phyloP scores from a whole-genome alignment of 2,113 vertebrate genomes.

The Gymnobelideus leadbeateri region DNA sequence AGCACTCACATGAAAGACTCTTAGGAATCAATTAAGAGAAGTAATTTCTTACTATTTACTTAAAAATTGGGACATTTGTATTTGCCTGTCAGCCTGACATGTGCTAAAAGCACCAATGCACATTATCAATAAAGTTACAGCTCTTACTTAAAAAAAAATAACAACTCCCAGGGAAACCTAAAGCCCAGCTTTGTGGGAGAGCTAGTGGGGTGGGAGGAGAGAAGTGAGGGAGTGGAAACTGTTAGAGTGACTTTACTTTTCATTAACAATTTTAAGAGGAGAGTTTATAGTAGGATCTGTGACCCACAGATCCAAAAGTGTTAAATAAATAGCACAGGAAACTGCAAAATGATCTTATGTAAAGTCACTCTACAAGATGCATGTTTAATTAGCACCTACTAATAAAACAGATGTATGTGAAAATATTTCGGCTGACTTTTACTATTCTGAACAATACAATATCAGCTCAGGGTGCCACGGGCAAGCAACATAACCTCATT shows the following conservation, averaged over 20 bases:
- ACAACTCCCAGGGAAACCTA: not conserved
- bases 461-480: constrained; percentile 65
- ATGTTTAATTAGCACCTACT: constrained; percentile 72
- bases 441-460: constrained; percentile 71
- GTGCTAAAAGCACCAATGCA: constrained; percentile 15
- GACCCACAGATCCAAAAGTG: constrained; percentile 63
- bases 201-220: not conserved
- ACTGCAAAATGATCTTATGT: constrained; percentile 71
- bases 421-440: constrained; percentile 63
- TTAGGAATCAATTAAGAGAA: constrained; percentile 31
- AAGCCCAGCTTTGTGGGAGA: not conserved
- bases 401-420: constrained; percentile 69
- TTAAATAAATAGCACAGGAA: constrained; percentile 74
- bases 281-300: constrained; percentile 64
- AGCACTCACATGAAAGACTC: not conserved
- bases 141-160: not conserved
- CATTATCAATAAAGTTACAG: constrained; percentile 51
- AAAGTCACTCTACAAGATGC: constrained; percentile 67
- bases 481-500: constrained; percentile 67
- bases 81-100: constrained; percentile 55
- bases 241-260: constrained; percentile 59
- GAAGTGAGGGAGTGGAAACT: constrained; percentile 20
- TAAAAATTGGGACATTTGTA: constrained; percentile 24
- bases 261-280: constrained; percentile 73
- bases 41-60: not conserved